These are phyloP conservation scores for Nibea coibor DNA, from an alignment of 2,113 vertebrate species.

Conservation along the genomic window DNA sequence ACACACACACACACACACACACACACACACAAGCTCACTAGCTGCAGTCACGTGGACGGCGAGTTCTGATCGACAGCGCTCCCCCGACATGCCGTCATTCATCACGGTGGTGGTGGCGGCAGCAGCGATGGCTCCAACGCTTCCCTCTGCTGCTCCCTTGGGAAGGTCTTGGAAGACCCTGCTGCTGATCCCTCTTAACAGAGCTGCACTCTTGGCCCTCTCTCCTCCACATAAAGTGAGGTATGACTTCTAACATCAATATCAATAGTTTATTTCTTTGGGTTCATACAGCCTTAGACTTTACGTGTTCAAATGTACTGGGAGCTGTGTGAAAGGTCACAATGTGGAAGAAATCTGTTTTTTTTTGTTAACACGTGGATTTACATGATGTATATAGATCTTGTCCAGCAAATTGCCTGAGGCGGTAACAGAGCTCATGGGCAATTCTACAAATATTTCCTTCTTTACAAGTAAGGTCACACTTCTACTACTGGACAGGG, in stretches of 20 bases:
- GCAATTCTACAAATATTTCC: not conserved
- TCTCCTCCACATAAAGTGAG: conserved; percentile 20
- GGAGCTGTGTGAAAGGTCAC: not conserved
- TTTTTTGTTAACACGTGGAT: not conserved
- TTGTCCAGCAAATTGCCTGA: not conserved
- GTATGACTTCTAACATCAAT: conserved; percentile 13
- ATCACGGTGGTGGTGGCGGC: conserved; percentile 22
- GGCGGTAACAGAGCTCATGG: not conserved
- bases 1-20: not conserved
- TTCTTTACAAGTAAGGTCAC: not conserved
- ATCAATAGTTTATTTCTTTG: conserved; percentile 10
- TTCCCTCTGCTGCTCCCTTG: conserved; percentile 4
- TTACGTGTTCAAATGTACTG: not conserved
- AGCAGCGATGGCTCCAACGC: conserved; percentile 6
- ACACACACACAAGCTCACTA: not conserved
- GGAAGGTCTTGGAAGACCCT: conserved; percentile 31
- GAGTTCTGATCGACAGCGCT: conserved; percentile 26
- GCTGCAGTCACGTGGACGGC: conserved; percentile 9
- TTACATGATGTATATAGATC: not conserved
- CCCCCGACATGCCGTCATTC: conserved; percentile 39
- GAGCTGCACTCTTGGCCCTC: conserved; percentile 38
- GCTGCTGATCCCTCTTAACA: conserved; percentile 52
- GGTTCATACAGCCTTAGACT: not conserved
- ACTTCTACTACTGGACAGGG: not conserved
- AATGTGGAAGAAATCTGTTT: not conserved